Evolutionary conservation across 2,113 vertebrate genomes (phyloP).

Genomic region (Pteruthius melanotis): DNA sequence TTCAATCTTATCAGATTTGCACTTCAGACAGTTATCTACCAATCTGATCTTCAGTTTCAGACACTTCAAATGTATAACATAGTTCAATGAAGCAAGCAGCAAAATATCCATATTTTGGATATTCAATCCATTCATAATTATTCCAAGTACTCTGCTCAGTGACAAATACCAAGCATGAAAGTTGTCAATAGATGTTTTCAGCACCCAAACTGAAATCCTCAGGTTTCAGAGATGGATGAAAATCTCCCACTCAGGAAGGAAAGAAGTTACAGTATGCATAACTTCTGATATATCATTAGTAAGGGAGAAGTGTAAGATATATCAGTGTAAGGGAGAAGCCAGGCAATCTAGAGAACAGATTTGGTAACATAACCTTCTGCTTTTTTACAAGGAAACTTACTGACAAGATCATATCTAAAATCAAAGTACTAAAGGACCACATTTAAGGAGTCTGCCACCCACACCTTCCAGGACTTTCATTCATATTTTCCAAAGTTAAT

Average conservation of each 20-base stretch:
- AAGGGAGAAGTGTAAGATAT: rapidly evolving
- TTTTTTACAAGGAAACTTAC: not conserved
- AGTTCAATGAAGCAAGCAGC: not conserved
- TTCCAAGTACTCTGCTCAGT: not conserved
- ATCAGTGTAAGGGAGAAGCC: not conserved
- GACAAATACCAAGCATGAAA: not conserved
- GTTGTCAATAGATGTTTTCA: not conserved
- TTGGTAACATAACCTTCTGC: not conserved
- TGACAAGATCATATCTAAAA: not conserved
- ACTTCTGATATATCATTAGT: no score
- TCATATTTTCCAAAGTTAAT: not conserved
- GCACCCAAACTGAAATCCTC: not conserved
- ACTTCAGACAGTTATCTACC: not conserved
- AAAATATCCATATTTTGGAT: not conserved
- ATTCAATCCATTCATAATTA: not conserved
- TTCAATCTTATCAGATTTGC: conserved; percentile 3
- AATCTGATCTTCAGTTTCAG: not conserved
- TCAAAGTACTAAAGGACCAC: not conserved
- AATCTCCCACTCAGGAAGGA: not conserved
- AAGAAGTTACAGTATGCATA: not conserved
- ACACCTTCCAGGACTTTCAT: not conserved
- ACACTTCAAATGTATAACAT: not conserved
- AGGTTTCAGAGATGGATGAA: not conserved
- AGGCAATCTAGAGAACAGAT: not conserved
- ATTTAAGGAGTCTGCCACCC: not conserved